Conservation (phyloP, 2,888 invertebrate species). For the Andrena flavipes region DNA sequence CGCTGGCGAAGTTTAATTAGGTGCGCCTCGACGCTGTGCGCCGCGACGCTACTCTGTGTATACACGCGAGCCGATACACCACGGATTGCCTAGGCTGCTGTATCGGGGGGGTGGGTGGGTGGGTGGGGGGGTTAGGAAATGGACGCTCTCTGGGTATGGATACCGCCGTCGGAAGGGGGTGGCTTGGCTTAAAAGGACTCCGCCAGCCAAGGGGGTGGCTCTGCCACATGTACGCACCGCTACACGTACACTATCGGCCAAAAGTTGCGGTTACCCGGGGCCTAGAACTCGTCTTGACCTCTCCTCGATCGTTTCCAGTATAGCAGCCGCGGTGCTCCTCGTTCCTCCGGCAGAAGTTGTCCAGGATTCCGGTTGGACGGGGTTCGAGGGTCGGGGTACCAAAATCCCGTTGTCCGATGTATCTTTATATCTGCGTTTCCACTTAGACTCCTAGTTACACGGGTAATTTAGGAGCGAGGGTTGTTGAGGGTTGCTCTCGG, state of each 20-base stretch:
- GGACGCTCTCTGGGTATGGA: constrained; percentile 35
- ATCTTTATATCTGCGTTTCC: neutral
- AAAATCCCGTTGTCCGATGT: too few relatives aligned
- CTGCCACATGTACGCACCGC: neutral
- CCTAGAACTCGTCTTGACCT: constrained; percentile 15
- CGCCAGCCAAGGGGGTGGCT: constrained; percentile 24
- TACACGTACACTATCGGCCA: constrained; percentile 44
- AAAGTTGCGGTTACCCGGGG: constrained; percentile 35
- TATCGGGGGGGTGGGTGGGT: constrained; percentile 8
- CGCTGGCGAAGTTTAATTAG: constrained; percentile 78
- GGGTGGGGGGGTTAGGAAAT: constrained; percentile 28
- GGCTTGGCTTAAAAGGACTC: constrained; percentile 50
- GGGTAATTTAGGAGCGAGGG: too few relatives aligned
- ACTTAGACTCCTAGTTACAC: too few relatives aligned
- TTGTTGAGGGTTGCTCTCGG: too few relatives aligned
- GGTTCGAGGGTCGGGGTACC: neutral
- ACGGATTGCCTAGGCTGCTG: constrained; percentile 38
- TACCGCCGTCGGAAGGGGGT: constrained; percentile 28
- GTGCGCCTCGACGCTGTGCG: constrained; percentile 66
- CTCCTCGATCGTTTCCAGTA: constrained; percentile 2
- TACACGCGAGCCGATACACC: constrained; percentile 48
- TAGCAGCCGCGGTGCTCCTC: too few relatives aligned
- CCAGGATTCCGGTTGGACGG: neutral
- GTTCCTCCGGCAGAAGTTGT: neutral
- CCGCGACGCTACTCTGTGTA: constrained; percentile 12